Percentiles rank a stretch among this genome's conserved stretches.
Conservation (phyloP, 64 coral and sea anemone genomes). For the Pocillopora verrucosa region DNA sequence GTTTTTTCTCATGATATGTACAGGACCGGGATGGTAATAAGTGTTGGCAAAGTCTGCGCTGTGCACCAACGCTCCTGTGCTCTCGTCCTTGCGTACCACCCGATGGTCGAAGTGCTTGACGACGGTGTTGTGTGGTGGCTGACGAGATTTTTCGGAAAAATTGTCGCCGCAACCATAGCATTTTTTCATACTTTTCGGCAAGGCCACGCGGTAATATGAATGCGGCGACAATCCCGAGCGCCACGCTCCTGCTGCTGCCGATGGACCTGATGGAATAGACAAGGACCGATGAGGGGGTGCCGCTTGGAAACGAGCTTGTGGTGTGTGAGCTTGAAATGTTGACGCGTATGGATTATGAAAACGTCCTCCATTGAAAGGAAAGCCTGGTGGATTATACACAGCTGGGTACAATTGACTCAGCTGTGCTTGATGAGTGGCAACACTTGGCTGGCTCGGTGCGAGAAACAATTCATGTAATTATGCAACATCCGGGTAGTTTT, state of each 20-base stretch:
- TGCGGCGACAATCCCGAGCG: too few relatives aligned
- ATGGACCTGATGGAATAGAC: not conserved
- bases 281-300: not conserved
- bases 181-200: too few relatives aligned
- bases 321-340: conserved; percentile 30
- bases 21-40: conserved; percentile 43
- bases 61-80: too few relatives aligned
- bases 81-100: too few relatives aligned
- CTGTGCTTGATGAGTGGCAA: not conserved
- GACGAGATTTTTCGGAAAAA: too few relatives aligned
- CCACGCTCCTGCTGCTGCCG: too few relatives aligned
- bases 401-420: conserved; percentile 24
- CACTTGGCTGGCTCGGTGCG: not conserved
- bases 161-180: too few relatives aligned
- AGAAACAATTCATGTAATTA: not conserved
- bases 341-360: conserved; percentile 45
- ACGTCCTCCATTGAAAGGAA: conserved; percentile 11
- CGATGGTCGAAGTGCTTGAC: too few relatives aligned
- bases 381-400: conserved; percentile 36
- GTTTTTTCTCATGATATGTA: conserved; percentile 43
- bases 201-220: too few relatives aligned
- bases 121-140: too few relatives aligned
- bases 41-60: conserved; percentile 46
- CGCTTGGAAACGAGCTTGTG: conserved; percentile 14
- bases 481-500: conserved; percentile 2